Evolutionary conservation across 2,113 vertebrate genomes (phyloP).

Genomic region (Crypturellus undulatus): DNA sequence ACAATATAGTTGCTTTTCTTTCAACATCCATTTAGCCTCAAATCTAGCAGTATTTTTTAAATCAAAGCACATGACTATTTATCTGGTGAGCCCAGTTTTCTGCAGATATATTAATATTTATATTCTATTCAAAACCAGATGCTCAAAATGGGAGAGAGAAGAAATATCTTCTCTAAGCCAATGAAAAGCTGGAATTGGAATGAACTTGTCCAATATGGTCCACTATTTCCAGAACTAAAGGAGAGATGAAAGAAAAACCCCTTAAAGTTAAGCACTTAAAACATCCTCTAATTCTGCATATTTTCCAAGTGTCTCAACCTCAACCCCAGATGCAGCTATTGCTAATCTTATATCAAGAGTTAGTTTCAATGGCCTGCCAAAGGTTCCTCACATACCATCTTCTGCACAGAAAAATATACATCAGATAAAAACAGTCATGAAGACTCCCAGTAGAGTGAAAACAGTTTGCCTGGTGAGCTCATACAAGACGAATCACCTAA

Average conservation of each 20-base stretch:
- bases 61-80: background rate
- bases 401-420: background rate
- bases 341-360: background rate
- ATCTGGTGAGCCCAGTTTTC: background rate
- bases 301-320: background rate
- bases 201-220: background rate
- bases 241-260: background rate
- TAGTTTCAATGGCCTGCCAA: background rate
- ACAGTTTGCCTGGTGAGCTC: background rate
- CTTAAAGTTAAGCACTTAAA: background rate
- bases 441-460: background rate
- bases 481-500: background rate
- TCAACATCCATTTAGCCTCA: background rate
- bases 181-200: background rate
- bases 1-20: background rate
- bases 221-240: fast-evolving
- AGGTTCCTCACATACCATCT: background rate
- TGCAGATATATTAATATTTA: background rate
- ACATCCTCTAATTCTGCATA: background rate
- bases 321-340: background rate
- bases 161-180: background rate
- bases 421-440: background rate
- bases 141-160: background rate
- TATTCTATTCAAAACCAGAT: background rate
- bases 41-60: background rate